Evolutionary conservation across 2,888 invertebrate genomes (phyloP).

Genomic region (Calephelis perditalis): DNA sequence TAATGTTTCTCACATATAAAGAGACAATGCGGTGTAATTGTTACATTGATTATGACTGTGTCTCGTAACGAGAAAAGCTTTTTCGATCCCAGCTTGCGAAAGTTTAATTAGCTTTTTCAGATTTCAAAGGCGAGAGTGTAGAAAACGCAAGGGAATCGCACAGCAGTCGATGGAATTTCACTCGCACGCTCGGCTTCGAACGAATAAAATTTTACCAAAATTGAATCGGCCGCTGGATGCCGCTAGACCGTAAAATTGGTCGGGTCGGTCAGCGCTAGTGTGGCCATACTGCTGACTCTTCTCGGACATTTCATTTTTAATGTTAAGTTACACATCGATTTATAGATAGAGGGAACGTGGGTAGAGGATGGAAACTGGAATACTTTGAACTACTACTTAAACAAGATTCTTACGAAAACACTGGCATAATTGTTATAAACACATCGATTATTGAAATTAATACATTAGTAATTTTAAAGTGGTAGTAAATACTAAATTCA

Average conservation of each 20-base stretch:
- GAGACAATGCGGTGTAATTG: no score
- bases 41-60: no score
- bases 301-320: constrained; percentile 25
- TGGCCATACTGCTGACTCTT: constrained; percentile 23
- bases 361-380: no score
- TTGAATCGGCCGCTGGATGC: constrained; percentile 66
- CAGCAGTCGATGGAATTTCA: constrained; percentile 62
- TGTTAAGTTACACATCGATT: background rate
- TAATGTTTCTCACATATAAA: no score
- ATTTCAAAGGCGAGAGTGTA: constrained; percentile 42
- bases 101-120: constrained; percentile 25
- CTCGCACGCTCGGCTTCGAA: constrained; percentile 59
- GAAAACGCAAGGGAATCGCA: constrained; percentile 39
- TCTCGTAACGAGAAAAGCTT: background rate
- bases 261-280: constrained; percentile 53
- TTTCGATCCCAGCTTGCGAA: background rate
- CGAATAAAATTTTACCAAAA: constrained; percentile 75
- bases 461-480: no score
- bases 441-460: no score
- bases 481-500: no score
- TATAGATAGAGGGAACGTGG: no score
- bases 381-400: no score
- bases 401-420: no score
- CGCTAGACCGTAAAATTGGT: constrained; percentile 73
- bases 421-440: no score